Conservation (phyloP, 1,140 invertebrate species). For the Neomicropteryx cornuta region DNA sequence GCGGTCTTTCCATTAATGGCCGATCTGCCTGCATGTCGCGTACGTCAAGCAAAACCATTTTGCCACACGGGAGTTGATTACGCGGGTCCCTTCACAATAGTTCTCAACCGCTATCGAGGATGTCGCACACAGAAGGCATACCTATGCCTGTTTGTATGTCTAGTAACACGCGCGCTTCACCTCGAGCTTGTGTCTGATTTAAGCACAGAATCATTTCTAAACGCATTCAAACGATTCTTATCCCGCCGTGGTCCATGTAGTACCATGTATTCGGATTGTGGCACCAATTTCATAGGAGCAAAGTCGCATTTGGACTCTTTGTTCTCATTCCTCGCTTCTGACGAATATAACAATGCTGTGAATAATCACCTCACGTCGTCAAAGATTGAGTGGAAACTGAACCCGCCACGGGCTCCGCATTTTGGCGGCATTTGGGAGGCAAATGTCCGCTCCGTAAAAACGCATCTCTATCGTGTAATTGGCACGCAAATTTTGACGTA, state of each 20-base stretch:
- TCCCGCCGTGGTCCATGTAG: constrained; percentile 18
- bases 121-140: constrained; percentile 21
- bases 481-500: constrained; percentile 12
- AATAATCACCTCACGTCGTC: constrained; percentile 3
- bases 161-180: constrained; percentile 24
- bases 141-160: constrained; percentile 25
- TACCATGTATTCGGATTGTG: constrained; percentile 17
- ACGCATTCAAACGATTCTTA: constrained; percentile 20
- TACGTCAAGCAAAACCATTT: constrained; percentile 20
- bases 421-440: constrained; percentile 22
- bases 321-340: not conserved
- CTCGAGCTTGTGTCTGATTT: constrained; percentile 23
- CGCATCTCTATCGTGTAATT: constrained; percentile 12
- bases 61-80: constrained; percentile 22
- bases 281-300: constrained; percentile 17
- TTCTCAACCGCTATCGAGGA: constrained; percentile 11
- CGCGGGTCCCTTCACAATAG: constrained; percentile 22
- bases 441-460: constrained; percentile 16
- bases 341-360: not conserved
- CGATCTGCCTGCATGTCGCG: constrained; percentile 16
- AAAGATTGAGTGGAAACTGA: constrained; percentile 13
- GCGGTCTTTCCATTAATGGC: constrained; percentile 16
- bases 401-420: constrained; percentile 16
- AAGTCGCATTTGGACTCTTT: constrained; percentile 1
- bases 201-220: constrained; percentile 20